Conservation (phyloP, 2,113 vertebrate species). For the Ploceus nigricollis region DNA sequence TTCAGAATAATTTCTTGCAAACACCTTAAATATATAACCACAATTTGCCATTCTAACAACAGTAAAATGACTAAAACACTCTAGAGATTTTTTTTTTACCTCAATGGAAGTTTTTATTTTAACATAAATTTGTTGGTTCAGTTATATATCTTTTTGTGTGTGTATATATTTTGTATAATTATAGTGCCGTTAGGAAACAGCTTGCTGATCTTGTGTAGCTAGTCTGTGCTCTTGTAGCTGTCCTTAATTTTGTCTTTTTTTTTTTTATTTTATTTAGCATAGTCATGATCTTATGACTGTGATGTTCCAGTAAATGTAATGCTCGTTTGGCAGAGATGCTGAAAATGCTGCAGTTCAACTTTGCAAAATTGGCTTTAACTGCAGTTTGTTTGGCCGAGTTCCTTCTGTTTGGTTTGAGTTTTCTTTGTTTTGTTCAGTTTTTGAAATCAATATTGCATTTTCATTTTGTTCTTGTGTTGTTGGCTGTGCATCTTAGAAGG, state of each 20-base stretch:
- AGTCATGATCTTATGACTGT: conserved; percentile 79
- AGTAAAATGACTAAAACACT: conserved; percentile 80
- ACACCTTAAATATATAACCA: conserved; percentile 73
- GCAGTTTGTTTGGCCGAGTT: conserved; percentile 81
- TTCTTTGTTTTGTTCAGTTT: conserved; percentile 78
- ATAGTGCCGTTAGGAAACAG: conserved; percentile 76
- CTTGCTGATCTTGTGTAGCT: conserved; percentile 86
- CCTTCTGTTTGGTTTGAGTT: conserved; percentile 81
- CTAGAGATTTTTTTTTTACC: conserved; percentile 57
- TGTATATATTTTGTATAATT: conserved; percentile 73
- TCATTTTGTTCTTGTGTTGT: conserved; percentile 80
- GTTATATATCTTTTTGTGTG: conserved; percentile 62
- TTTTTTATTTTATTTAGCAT: conserved; percentile 71
- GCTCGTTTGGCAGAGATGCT: conserved; percentile 81
- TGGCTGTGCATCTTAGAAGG: conserved; percentile 73
- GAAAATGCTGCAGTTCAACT: conserved; percentile 80
- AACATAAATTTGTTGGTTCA: conserved; percentile 63
- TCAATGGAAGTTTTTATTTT: conserved; percentile 68
- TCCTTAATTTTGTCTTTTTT: conserved; percentile 81
- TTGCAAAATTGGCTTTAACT: conserved; percentile 80
- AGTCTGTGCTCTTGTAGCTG: conserved; percentile 84
- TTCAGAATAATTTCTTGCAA: conserved; percentile 73
- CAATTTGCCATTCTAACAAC: conserved; percentile 77
- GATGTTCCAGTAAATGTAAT: conserved; percentile 78
- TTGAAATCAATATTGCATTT: conserved; percentile 71